These are phyloP conservation scores for Chloebia gouldiae DNA, from an alignment of 2,113 vertebrate genomes.

Conservation along the genomic window DNA sequence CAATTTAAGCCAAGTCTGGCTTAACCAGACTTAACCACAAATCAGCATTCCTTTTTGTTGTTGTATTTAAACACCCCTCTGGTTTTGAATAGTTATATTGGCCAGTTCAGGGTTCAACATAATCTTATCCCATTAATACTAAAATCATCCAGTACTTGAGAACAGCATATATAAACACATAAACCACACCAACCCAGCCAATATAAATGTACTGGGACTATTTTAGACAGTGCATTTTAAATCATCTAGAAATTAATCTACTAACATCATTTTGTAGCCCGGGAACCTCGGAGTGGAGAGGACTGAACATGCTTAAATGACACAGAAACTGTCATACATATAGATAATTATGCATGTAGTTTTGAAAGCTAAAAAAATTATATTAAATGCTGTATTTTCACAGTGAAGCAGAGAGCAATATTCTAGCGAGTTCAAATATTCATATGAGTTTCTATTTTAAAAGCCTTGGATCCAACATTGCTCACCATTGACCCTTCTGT, in stretches of 20 bases:
- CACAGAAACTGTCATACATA: not conserved
- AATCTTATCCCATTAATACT: conserved; percentile 11
- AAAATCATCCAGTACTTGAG: conserved; percentile 35
- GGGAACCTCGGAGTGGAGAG: not conserved
- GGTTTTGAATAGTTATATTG: conserved; percentile 20
- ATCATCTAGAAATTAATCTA: not conserved
- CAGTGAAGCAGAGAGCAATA: not conserved
- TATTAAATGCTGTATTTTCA: not conserved
- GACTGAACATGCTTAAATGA: not conserved
- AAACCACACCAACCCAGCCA: conserved; percentile 25
- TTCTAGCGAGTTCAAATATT: not conserved
- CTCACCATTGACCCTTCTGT: not conserved
- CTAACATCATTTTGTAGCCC: not conserved
- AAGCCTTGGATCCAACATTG: not conserved
- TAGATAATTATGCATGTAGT: not conserved
- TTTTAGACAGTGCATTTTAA: conserved; percentile 26
- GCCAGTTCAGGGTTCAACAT: not conserved
- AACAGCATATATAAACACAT: conserved; percentile 42
- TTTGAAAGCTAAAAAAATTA: not conserved
- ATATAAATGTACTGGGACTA: conserved; percentile 23
- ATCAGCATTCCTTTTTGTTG: conserved; percentile 9
- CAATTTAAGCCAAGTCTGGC: not conserved
- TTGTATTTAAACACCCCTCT: not conserved
- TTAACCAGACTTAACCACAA: not conserved
- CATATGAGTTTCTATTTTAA: conserved; percentile 3